phyloP scores from a whole-genome alignment of 1,140 invertebrate genomes.

The Tetramorium simillimum region DNA sequence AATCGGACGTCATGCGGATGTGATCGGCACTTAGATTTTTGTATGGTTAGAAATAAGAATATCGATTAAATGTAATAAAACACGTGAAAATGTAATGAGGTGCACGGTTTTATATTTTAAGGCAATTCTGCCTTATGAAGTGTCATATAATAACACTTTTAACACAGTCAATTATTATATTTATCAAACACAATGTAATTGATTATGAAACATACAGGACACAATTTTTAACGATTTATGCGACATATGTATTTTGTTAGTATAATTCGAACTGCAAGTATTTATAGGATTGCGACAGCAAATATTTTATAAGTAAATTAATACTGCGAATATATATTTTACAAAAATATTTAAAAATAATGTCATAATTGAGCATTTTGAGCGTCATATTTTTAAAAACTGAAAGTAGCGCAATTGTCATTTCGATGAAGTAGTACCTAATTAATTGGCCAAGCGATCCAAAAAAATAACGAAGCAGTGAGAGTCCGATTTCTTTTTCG shows the following conservation, averaged over 20 bases:
- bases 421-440: constrained; percentile 9
- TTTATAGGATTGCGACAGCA: background rate
- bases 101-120: constrained; percentile 53
- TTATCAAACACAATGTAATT: background rate
- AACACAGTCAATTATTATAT: constrained; percentile 17
- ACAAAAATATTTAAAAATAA: background rate
- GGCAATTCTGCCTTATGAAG: constrained; percentile 30
- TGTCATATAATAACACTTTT: constrained; percentile 55
- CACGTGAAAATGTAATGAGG: constrained; percentile 54
- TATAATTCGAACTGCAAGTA: background rate
- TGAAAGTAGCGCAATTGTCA: background rate
- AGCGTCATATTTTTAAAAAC: background rate
- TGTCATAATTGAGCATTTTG: background rate
- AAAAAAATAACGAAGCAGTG: constrained; percentile 35
- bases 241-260: constrained; percentile 11
- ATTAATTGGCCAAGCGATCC: background rate
- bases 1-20: constrained; percentile 28
- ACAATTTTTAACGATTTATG: background rate
- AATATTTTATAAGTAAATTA: constrained; percentile 26
- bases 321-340: background rate
- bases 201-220: background rate
- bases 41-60: constrained; percentile 23
- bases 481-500: constrained; percentile 56
- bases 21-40: constrained; percentile 37
- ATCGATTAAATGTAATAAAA: constrained; percentile 53